Evolutionary conservation across 2,888 invertebrate genomes (phyloP).

Genomic region (Capitulum mitella): DNA sequence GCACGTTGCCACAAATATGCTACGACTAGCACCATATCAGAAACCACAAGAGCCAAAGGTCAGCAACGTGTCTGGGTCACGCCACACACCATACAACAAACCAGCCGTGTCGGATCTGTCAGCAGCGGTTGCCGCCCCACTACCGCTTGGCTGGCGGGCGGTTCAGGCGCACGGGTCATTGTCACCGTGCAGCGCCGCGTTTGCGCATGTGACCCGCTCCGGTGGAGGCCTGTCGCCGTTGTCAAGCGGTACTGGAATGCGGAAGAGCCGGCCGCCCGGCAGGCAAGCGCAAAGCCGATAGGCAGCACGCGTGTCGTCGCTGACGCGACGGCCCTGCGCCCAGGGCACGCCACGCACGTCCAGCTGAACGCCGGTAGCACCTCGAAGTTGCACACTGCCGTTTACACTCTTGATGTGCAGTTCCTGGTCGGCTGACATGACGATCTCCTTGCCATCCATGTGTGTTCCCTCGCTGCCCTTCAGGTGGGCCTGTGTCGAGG

Average conservation of each 20-base stretch:
- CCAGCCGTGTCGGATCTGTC: too few species aligned
- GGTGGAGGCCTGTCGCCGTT: constrained; percentile 38
- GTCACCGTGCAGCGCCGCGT: not conserved
- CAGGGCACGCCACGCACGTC: constrained; percentile 38
- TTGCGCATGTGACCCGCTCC: constrained; percentile 53
- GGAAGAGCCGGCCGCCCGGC: constrained; percentile 76
- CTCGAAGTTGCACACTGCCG: constrained; percentile 38
- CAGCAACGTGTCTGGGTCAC: too few species aligned
- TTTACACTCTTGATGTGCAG: constrained; percentile 55
- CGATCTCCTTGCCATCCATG: constrained; percentile 54
- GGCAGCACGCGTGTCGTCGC: constrained; percentile 48
- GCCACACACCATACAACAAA: too few species aligned
- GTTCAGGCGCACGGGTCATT: constrained; percentile 8
- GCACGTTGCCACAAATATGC: too few species aligned
- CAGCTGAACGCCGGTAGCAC: constrained; percentile 37
- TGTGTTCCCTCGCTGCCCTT: constrained; percentile 38
- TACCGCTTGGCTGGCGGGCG: too few species aligned
- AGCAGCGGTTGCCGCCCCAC: too few species aligned
- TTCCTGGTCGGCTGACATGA: constrained; percentile 70
- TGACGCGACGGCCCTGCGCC: constrained; percentile 35
- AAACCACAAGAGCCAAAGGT: too few species aligned
- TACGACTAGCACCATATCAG: too few species aligned
- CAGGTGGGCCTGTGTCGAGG: constrained; percentile 32
- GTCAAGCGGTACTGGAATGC: constrained; percentile 61
- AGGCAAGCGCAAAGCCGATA: constrained; percentile 85